These are phyloP conservation scores for Notothenia coriiceps DNA, from an alignment of 2,113 vertebrate species.

Conservation along the genomic window DNA sequence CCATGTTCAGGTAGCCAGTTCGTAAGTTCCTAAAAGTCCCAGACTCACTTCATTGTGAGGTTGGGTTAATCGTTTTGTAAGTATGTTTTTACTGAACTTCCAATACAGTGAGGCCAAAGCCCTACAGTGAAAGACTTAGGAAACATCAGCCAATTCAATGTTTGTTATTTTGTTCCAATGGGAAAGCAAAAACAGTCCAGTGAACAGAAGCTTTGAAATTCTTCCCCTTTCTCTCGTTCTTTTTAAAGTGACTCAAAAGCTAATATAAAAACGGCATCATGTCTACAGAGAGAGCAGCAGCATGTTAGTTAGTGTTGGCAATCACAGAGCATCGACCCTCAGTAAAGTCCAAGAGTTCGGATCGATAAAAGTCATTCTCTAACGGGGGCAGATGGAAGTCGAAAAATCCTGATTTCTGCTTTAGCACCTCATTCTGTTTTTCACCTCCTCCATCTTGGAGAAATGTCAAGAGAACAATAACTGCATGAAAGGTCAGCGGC, in stretches of 20 bases:
- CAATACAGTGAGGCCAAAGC: conserved; percentile 3
- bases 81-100: conserved; percentile 1
- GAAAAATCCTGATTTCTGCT: conserved; percentile 72
- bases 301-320: conserved; percentile 80
- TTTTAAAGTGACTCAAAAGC: conserved; percentile 61
- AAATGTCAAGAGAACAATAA: conserved; percentile 86
- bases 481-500: conserved; percentile 81
- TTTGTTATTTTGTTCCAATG: conserved; percentile 17
- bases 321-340: conserved; percentile 79
- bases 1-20: no score
- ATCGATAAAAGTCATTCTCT: conserved; percentile 84
- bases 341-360: conserved; percentile 69
- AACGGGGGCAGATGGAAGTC: conserved; percentile 63
- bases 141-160: background rate
- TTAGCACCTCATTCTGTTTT: conserved; percentile 70
- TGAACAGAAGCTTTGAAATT: conserved; percentile 32
- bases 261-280: conserved; percentile 75
- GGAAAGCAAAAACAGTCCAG: conserved; percentile 26
- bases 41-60: background rate
- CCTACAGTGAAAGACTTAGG: background rate
- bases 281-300: conserved; percentile 68
- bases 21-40: no score
- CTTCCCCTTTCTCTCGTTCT: conserved; percentile 43
- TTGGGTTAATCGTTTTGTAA: background rate
- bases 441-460: conserved; percentile 75